These are phyloP conservation scores for Nibea coibor DNA, from an alignment of 2,113 vertebrate species.

Conservation along the genomic window DNA sequence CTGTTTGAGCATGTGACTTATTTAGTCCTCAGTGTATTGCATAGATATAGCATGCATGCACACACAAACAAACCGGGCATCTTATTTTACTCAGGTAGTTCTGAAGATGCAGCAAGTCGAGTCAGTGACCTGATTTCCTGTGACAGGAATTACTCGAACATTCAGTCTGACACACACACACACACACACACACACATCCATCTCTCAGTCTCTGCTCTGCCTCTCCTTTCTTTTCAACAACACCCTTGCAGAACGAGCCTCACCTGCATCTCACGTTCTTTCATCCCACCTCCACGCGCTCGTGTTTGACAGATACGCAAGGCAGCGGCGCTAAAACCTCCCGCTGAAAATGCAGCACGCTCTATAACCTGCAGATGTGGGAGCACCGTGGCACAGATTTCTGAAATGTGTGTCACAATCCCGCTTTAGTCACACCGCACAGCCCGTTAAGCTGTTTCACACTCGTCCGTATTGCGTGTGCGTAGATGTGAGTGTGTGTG, in stretches of 20 bases:
- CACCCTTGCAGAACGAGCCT: constrained; percentile 35
- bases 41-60: background rate
- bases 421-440: constrained; percentile 31
- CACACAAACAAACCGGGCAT: background rate
- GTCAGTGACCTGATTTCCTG: constrained; percentile 75
- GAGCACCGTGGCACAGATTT: constrained; percentile 42
- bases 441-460: constrained; percentile 14
- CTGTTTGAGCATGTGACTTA: constrained; percentile 1
- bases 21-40: constrained; percentile 23
- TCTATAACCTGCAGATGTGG: constrained; percentile 24
- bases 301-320: constrained; percentile 32
- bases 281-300: constrained; percentile 26
- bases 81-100: constrained; percentile 27
- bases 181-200: constrained; percentile 10
- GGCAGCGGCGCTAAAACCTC: constrained; percentile 27
- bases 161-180: constrained; percentile 44
- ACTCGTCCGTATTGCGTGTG: background rate
- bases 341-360: constrained; percentile 19
- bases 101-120: constrained; percentile 40
- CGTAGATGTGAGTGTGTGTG: background rate
- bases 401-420: constrained; percentile 50
- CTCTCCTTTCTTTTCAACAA: constrained; percentile 7
- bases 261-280: constrained; percentile 42
- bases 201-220: constrained; percentile 40
- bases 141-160: constrained; percentile 74